phyloP scores from a whole-genome alignment of 2,888 invertebrate species.

The Caenorhabditis parvicauda region DNA sequence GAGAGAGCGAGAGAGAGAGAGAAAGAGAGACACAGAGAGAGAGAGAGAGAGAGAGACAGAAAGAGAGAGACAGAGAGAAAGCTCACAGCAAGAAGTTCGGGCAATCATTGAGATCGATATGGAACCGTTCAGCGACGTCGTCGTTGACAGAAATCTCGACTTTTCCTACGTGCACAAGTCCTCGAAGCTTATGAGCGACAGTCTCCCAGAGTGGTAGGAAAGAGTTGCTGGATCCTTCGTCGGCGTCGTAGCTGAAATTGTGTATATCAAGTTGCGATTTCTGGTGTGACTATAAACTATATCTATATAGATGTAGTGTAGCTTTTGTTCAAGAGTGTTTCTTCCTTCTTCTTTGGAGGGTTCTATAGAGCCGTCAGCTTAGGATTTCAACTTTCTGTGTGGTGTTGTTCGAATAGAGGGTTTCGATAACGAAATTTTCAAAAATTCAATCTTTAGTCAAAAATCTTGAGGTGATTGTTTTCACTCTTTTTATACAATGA shows the following conservation, averaged over 20 bases:
- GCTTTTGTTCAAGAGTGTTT: neutral
- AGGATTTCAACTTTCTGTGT: no score
- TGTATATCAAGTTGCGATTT: neutral
- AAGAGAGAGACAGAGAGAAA: neutral
- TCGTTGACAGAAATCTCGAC: conserved; percentile 60
- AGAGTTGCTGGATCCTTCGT: conserved; percentile 57
- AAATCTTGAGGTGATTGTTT: no score
- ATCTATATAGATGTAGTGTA: no score
- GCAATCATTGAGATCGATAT: conserved; percentile 61
- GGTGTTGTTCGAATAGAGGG: no score
- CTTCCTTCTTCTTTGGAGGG: neutral
- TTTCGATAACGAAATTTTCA: no score
- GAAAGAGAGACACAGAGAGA: neutral
- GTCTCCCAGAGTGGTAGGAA: conserved; percentile 62
- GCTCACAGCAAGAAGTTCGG: conserved; percentile 60
- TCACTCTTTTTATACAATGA: no score
- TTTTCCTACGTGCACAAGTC: conserved; percentile 61
- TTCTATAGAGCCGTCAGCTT: neutral
- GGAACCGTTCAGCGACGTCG: conserved; percentile 61
- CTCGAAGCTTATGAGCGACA: conserved; percentile 62
- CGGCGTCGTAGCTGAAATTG: conserved; percentile 58
- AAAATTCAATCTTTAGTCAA: neutral
- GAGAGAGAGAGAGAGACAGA: neutral
- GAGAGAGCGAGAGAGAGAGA: neutral
- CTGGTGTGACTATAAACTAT: neutral